Percentiles rank a stretch among this genome's conserved stretches.
Evolutionary conservation across 2,888 invertebrate species (phyloP).

Genomic region (Cetonia aurata): DNA sequence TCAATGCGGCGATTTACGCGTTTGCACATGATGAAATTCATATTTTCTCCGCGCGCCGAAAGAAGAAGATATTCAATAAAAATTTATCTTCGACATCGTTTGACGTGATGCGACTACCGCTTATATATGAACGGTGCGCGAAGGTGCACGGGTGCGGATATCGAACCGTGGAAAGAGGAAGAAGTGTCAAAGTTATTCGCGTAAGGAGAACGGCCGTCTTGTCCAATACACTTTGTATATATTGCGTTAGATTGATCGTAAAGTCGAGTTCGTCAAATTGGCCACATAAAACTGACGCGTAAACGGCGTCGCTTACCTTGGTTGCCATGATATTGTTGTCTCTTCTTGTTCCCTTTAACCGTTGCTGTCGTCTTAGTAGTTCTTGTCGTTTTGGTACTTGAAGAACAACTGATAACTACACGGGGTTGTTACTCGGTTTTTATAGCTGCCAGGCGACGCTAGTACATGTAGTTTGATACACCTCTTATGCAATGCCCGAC

Average conservation of each 20-base stretch:
- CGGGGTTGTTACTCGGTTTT: conserved; percentile 52
- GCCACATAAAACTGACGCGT: conserved; percentile 46
- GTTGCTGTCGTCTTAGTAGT: conserved; percentile 47
- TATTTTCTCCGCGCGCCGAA: conserved; percentile 24
- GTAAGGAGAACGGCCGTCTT: conserved; percentile 25
- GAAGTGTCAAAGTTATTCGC: conserved; percentile 18
- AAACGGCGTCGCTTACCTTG: conserved; percentile 54
- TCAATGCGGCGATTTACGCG: conserved; percentile 33
- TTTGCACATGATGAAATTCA: conserved; percentile 36
- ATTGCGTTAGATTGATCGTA: conserved; percentile 40
- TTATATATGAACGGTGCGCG: conserved; percentile 5
- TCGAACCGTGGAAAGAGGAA: conserved; percentile 7
- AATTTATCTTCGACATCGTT: conserved; percentile 36
- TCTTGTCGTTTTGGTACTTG: conserved; percentile 50
- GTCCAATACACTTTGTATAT: conserved; percentile 37
- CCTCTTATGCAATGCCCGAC: conserved; percentile 54
- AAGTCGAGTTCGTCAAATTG: conserved; percentile 46
- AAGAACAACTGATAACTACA: conserved; percentile 56
- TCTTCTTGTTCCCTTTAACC: conserved; percentile 40
- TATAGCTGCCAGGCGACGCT: conserved; percentile 51
- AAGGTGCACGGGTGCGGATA: conserved; percentile 15
- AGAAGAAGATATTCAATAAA: conserved; percentile 40
- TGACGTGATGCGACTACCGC: conserved; percentile 30
- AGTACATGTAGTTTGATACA: conserved; percentile 55
- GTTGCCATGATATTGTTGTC: conserved; percentile 51